Conservation (phyloP, 2,797 vertebrate species). For the Melanotaenia trifasciata region DNA sequence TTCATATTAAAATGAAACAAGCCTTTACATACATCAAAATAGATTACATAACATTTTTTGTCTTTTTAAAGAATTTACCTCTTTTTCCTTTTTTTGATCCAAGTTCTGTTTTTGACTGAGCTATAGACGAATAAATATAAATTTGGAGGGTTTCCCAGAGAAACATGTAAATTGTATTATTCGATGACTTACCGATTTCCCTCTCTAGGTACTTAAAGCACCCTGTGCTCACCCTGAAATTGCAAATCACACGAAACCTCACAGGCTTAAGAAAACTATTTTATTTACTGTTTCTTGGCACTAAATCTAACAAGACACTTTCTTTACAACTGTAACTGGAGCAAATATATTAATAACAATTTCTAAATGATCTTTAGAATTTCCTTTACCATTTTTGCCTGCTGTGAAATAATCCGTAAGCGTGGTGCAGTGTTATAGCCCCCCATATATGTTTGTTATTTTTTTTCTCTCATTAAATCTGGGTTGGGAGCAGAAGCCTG, state of each 20-base stretch:
- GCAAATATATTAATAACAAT: slow-evolving; percentile 50
- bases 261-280: slow-evolving; percentile 36
- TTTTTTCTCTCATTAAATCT: slow-evolving; percentile 77
- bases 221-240: slow-evolving; percentile 40
- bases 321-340: slow-evolving; percentile 21
- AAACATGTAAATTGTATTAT: not conserved
- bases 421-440: slow-evolving; percentile 49
- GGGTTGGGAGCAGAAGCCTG: slow-evolving; percentile 71
- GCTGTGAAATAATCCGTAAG: slow-evolving; percentile 63
- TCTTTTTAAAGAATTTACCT: too few species aligned
- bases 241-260: slow-evolving; percentile 41
- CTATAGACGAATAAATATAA: not conserved
- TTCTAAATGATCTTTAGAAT: slow-evolving; percentile 52
- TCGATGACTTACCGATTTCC: not conserved
- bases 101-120: too few species aligned
- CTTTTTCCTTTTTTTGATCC: too few species aligned
- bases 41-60: too few species aligned
- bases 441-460: slow-evolving; percentile 74
- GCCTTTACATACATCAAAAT: too few species aligned
- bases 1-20: too few species aligned
- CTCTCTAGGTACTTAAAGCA: slow-evolving; percentile 1
- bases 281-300: slow-evolving; percentile 25
- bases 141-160: not conserved
- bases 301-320: slow-evolving; percentile 25
- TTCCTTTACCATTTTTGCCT: slow-evolving; percentile 34